Conservation (phyloP, 2,113 vertebrate species). For the Galemys pyrenaicus region DNA sequence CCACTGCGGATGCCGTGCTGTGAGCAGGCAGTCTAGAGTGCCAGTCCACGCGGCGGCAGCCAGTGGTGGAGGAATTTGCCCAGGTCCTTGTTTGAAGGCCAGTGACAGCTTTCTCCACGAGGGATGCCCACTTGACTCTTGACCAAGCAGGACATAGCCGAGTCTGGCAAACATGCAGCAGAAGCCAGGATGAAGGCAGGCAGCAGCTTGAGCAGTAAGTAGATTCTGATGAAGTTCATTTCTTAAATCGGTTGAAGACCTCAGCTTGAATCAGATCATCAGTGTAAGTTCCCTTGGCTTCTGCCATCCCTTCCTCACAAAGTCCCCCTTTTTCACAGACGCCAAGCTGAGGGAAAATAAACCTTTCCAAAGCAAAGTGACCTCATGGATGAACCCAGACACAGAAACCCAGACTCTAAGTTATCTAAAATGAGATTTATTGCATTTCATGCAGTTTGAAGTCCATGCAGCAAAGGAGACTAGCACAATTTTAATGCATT, state of each 20-base stretch:
- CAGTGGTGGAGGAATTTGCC: neutral
- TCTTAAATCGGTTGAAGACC: neutral
- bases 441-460: slow-evolving; percentile 84
- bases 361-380: neutral
- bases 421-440: slow-evolving; percentile 85
- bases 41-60: neutral
- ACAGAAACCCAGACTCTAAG: slow-evolving; percentile 66
- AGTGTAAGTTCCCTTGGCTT: neutral
- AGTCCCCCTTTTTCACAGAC: neutral
- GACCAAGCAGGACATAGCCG: neutral
- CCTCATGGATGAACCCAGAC: slow-evolving; percentile 29
- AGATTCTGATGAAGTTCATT: neutral
- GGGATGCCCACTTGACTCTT: neutral
- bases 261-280: neutral
- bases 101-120: neutral
- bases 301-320: neutral
- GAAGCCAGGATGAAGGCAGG: neutral
- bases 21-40: neutral
- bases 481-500: slow-evolving; percentile 76
- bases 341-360: neutral
- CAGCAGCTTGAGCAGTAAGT: neutral
- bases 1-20: neutral
- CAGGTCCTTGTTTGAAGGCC: neutral
- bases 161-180: fast-evolving
- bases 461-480: slow-evolving; percentile 83